These are phyloP conservation scores for Anseranas semipalmata DNA, from an alignment of 2,113 vertebrate genomes.

Conservation along the genomic window DNA sequence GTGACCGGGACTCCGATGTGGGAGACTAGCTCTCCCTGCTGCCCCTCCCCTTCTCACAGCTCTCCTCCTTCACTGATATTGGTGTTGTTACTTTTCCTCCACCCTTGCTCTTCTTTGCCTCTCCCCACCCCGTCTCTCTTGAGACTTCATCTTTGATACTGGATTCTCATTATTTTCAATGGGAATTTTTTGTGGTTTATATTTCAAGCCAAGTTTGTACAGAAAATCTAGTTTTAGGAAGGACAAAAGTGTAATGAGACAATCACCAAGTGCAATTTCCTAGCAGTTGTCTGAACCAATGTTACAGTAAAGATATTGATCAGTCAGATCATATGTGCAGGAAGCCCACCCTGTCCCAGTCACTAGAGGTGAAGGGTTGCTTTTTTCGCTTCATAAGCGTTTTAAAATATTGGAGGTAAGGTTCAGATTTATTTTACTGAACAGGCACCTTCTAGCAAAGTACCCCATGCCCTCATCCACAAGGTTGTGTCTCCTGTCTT, in stretches of 20 bases:
- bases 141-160: constrained; percentile 74
- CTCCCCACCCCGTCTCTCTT: constrained; percentile 40
- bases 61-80: neutral
- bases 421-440: neutral
- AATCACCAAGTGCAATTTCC: constrained; percentile 83
- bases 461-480: too few species aligned
- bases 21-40: constrained; percentile 82
- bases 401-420: neutral
- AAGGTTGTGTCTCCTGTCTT: too few species aligned
- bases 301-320: neutral
- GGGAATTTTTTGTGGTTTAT: constrained; percentile 83
- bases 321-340: neutral
- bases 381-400: neutral
- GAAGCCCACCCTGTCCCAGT: neutral
- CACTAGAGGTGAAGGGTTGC: neutral
- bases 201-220: constrained; percentile 77
- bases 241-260: constrained; percentile 62
- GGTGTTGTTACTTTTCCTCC: neutral
- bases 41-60: neutral
- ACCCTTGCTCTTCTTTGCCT: constrained; percentile 1
- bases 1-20: constrained; percentile 90
- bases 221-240: constrained; percentile 69
- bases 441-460: neutral
- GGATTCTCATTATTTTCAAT: constrained; percentile 98
- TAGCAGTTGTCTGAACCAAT: constrained; percentile 34